phyloP scores from a whole-genome alignment of 2,797 vertebrate genomes.

The Tangara arthus region DNA sequence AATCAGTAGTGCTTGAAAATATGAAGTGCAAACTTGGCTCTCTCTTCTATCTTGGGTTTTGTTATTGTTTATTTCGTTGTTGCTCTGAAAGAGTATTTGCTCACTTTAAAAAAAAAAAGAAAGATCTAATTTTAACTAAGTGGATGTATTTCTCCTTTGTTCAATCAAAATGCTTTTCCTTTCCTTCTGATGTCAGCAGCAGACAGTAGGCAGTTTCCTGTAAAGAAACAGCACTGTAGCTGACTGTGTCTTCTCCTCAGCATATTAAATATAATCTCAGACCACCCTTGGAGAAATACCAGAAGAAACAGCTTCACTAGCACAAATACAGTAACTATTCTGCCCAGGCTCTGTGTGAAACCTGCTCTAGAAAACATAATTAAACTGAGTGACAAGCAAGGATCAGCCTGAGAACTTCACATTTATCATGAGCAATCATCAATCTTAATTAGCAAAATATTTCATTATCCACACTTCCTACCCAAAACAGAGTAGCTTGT shows the following conservation, averaged over 20 bases:
- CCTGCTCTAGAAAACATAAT: not conserved
- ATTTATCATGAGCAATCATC: not conserved
- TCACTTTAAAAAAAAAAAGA: not conserved
- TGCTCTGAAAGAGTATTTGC: not conserved
- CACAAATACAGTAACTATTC: not conserved
- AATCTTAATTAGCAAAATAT: not conserved
- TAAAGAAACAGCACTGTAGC: not conserved
- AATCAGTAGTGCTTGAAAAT: constrained; percentile 52
- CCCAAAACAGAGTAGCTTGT: not conserved
- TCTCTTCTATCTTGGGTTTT: not conserved
- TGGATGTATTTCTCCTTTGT: not conserved
- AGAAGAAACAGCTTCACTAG: not conserved
- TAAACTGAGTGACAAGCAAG: not conserved
- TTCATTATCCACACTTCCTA: not conserved
- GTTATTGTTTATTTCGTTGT: not conserved
- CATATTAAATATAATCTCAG: not conserved
- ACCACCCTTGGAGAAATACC: not conserved
- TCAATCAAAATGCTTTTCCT: not conserved
- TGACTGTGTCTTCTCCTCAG: not conserved
- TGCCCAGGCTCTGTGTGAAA: not conserved
- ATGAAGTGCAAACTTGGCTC: not conserved
- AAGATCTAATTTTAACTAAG: not conserved
- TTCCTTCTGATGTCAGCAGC: not conserved
- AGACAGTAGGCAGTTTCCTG: not conserved
- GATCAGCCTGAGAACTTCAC: not conserved